Evolutionary conservation across 2,113 vertebrate species (phyloP).

Genomic region (Lampris megalopsis): DNA sequence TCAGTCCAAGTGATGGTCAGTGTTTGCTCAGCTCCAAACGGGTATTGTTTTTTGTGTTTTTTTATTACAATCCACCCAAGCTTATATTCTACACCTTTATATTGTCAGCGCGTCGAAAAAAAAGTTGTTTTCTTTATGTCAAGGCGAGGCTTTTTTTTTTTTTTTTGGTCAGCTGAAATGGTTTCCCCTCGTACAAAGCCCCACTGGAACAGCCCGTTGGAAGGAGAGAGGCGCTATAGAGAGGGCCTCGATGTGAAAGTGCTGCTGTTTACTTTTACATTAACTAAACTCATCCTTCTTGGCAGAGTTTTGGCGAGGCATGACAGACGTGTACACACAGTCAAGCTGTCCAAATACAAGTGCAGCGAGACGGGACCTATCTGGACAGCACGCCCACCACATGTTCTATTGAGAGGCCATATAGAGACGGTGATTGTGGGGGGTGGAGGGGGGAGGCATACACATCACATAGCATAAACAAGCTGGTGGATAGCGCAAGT

Average conservation of each 20-base stretch:
- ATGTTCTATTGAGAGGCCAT: constrained; percentile 75
- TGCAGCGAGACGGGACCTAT: constrained; percentile 56
- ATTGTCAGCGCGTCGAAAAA: too few species aligned
- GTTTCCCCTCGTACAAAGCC: constrained; percentile 12
- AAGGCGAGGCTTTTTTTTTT: not conserved
- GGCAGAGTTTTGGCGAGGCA: constrained; percentile 71
- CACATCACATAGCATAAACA: constrained; percentile 48
- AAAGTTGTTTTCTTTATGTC: not conserved
- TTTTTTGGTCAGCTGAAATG: not conserved
- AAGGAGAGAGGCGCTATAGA: constrained; percentile 29
- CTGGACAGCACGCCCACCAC: constrained; percentile 68
- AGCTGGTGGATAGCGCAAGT: constrained; percentile 32
- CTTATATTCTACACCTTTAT: too few species aligned
- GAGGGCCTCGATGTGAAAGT: constrained; percentile 51
- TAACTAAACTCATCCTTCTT: constrained; percentile 80
- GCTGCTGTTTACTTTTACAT: constrained; percentile 67
- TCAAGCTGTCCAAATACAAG: constrained; percentile 85
- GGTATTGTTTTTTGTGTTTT: too few species aligned
- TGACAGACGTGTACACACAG: constrained; percentile 82
- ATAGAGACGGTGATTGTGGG: constrained; percentile 47
- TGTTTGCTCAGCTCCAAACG: too few species aligned
- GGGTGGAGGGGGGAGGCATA: constrained; percentile 43
- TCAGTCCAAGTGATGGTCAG: too few species aligned
- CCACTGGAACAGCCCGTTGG: constrained; percentile 38
- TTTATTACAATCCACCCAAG: too few species aligned